These are phyloP conservation scores for Poeciliopsis paucimaculata DNA, from an alignment of 2,797 vertebrate species.

Conservation along the genomic window DNA sequence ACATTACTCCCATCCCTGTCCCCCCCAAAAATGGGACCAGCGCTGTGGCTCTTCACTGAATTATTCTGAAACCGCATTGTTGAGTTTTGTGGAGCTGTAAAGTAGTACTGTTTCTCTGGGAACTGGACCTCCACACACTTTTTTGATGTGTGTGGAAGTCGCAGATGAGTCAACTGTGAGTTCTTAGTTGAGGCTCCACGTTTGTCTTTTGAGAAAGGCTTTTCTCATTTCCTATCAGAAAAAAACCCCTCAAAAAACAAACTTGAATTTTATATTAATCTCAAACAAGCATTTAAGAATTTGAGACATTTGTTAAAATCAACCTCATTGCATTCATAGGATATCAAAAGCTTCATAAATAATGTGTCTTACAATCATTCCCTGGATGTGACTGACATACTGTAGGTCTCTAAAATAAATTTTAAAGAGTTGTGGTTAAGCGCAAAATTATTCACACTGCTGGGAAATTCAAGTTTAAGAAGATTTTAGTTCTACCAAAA, in stretches of 20 bases:
- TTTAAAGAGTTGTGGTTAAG: neutral
- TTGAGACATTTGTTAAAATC: neutral
- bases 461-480: neutral
- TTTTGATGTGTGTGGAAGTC: neutral
- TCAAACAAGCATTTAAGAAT: neutral
- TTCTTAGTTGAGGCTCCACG: neutral
- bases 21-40: neutral
- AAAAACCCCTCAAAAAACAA: fast-evolving
- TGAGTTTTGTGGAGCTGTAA: neutral
- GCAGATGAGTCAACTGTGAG: neutral
- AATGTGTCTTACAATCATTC: neutral
- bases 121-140: neutral
- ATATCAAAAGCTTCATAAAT: neutral
- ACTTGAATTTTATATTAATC: neutral
- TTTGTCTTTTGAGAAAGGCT: neutral
- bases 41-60: neutral
- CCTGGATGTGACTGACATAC: neutral
- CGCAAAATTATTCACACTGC: neutral
- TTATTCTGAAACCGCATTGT: neutral
- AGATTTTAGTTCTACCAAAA: neutral
- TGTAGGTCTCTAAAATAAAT: neutral
- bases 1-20: neutral
- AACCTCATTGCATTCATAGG: neutral
- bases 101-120: neutral
- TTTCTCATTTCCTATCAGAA: neutral